These are phyloP conservation scores for Brenthis ino DNA, from an alignment of 2,888 invertebrate genomes.

Conservation along the genomic window DNA sequence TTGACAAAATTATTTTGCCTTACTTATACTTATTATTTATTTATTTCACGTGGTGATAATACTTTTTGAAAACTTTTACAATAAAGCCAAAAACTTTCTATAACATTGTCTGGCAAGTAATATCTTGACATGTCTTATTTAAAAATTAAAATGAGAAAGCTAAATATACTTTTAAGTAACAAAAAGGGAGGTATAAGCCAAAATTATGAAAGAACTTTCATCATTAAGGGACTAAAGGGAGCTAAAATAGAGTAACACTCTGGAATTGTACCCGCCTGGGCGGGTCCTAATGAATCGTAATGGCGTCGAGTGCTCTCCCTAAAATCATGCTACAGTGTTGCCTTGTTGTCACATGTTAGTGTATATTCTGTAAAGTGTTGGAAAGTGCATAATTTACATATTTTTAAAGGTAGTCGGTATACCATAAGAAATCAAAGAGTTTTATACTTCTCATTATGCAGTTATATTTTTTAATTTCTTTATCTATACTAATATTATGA, in stretches of 20 bases:
- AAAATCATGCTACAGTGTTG: slow-evolving; percentile 29
- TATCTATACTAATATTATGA: no score
- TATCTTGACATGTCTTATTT: slow-evolving; percentile 7
- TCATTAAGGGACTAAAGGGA: slow-evolving; percentile 32
- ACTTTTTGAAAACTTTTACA: no score
- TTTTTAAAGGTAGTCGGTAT: neutral
- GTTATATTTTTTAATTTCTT: neutral
- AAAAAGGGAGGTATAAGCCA: slow-evolving; percentile 9
- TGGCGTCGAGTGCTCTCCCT: slow-evolving; percentile 35
- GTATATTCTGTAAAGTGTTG: slow-evolving; percentile 10
- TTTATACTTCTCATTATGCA: neutral
- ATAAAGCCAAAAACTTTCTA: neutral
- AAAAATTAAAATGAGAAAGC: slow-evolving; percentile 1
- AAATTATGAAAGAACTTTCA: slow-evolving; percentile 34
- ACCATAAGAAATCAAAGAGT: neutral
- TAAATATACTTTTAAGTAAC: slow-evolving; percentile 17
- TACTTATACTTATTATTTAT: no score
- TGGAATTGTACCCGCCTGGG: slow-evolving; percentile 29
- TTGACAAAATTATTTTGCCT: no score
- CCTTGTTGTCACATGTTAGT: slow-evolving; percentile 12
- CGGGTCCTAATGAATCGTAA: slow-evolving; percentile 36
- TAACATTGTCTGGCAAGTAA: neutral
- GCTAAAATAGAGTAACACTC: slow-evolving; percentile 28
- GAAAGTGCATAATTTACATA: slow-evolving; percentile 18
- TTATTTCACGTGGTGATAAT: no score